Evolutionary conservation across 2,113 vertebrate species (phyloP).

Genomic region (Boulengerochromis microlepis): DNA sequence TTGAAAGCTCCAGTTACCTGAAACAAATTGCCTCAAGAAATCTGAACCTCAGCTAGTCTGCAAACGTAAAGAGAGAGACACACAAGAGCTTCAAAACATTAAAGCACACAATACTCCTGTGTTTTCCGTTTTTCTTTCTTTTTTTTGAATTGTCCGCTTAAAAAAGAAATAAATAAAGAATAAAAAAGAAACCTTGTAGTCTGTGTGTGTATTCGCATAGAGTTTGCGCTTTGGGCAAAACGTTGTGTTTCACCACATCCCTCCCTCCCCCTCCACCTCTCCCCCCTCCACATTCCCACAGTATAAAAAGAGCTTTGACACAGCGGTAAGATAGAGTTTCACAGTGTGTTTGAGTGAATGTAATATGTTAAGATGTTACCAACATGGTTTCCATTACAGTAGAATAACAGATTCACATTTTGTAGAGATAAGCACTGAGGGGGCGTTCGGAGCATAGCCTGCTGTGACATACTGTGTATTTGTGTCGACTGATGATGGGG

Average conservation of each 20-base stretch:
- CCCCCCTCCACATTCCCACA: conserved; percentile 52
- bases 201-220: conserved; percentile 63
- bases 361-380: conserved; percentile 74
- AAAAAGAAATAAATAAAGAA: conserved; percentile 64
- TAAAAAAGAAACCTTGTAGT: conserved; percentile 70
- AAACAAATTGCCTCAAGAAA: conserved; percentile 81
- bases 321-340: conserved; percentile 69
- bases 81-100: conserved; percentile 64
- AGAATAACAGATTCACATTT: conserved; percentile 70
- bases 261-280: background rate
- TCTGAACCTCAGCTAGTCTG: conserved; percentile 59
- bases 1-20: conserved; percentile 77
- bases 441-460: conserved; percentile 61
- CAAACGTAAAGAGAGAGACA: conserved; percentile 64
- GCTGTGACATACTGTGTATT: conserved; percentile 69
- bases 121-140: conserved; percentile 50
- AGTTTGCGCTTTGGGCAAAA: conserved; percentile 75
- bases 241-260: conserved; percentile 56
- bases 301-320: conserved; percentile 70
- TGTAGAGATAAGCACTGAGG: conserved; percentile 68
- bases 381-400: conserved; percentile 72
- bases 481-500: conserved; percentile 64
- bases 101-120: conserved; percentile 69
- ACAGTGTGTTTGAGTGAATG: conserved; percentile 72
- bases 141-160: conserved; percentile 68